Percentiles rank a stretch among this genome's conserved stretches.
phyloP scores from a whole-genome alignment of 2,888 invertebrate species.

The Nemotelus nigrinus region DNA sequence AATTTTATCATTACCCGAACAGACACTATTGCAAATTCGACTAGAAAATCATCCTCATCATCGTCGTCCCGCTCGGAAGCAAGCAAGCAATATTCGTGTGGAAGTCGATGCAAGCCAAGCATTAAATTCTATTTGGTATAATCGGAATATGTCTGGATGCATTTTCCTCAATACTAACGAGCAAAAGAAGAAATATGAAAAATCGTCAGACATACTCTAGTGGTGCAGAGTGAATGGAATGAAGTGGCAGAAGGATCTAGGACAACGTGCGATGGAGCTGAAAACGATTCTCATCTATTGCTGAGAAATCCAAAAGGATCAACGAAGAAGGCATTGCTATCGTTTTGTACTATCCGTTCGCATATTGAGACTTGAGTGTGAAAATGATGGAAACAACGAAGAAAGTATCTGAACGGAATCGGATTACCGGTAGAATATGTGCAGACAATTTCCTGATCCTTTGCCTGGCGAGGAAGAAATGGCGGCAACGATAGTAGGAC shows the following conservation, averaged over 20 bases:
- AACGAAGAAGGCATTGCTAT: background rate
- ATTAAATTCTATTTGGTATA: background rate
- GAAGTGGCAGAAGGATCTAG: background rate
- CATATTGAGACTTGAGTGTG: constrained; percentile 10
- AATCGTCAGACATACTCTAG: background rate
- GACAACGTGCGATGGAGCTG: background rate
- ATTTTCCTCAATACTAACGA: constrained; percentile 28
- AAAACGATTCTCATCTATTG: constrained; percentile 22
- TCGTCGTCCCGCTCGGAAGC: background rate
- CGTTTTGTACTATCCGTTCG: background rate
- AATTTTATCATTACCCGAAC: constrained; percentile 28
- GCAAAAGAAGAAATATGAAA: constrained; percentile 26
- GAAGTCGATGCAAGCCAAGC: background rate
- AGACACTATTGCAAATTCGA: constrained; percentile 39
- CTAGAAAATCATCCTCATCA: constrained; percentile 6
- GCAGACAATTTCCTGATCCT: constrained; percentile 10
- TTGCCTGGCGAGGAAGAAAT: background rate
- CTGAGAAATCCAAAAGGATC: constrained; percentile 9
- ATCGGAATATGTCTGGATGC: constrained; percentile 36
- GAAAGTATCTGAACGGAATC: background rate
- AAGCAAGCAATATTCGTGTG: constrained; percentile 8
- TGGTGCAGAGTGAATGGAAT: background rate
- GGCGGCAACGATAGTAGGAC: too few species aligned
- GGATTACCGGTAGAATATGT: background rate
- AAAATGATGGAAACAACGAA: background rate